phyloP scores from a whole-genome alignment of 2,113 vertebrate species.

The Pollachius pollachius region DNA sequence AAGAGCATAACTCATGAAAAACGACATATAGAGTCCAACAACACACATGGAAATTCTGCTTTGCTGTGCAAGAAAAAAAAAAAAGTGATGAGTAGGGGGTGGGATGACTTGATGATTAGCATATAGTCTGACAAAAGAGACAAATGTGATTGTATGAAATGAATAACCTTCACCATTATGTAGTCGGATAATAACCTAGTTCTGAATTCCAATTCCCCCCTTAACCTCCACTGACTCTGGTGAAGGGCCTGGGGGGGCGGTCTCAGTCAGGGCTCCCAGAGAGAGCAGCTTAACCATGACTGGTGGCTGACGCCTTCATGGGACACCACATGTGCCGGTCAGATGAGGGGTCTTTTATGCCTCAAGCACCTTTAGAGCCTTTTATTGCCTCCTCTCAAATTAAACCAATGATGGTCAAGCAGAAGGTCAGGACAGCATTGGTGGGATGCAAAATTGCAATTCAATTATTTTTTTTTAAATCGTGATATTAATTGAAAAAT shows the following conservation, averaged over 20 bases:
- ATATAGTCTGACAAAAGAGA: background rate
- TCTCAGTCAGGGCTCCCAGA: too few species aligned
- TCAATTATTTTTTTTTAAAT: too few species aligned
- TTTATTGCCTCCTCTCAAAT: too few species aligned
- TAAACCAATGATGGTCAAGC: too few species aligned
- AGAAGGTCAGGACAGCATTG: too few species aligned
- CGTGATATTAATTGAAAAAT: too few species aligned
- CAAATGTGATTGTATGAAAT: conserved; percentile 25
- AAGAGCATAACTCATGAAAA: conserved; percentile 30
- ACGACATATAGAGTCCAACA: conserved; percentile 30
- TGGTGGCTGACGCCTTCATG: too few species aligned
- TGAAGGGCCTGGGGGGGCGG: too few species aligned
- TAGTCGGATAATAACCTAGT: conserved; percentile 36
- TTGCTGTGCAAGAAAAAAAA: conserved; percentile 5
- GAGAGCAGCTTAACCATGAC: too few species aligned
- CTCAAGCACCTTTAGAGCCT: conserved; percentile 14
- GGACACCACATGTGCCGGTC: too few species aligned
- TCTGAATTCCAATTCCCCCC: conserved; percentile 42
- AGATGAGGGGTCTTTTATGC: background rate
- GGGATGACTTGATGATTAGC: background rate
- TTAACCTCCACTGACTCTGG: conserved; percentile 12
- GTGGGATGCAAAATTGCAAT: too few species aligned
- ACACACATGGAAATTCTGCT: background rate
- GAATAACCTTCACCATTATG: conserved; percentile 25
- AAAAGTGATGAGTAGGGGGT: conserved; percentile 14